Base-by-base conservation (phyloP, 2,888 invertebrate genomes). In the Agrochola macilenta region DNA sequence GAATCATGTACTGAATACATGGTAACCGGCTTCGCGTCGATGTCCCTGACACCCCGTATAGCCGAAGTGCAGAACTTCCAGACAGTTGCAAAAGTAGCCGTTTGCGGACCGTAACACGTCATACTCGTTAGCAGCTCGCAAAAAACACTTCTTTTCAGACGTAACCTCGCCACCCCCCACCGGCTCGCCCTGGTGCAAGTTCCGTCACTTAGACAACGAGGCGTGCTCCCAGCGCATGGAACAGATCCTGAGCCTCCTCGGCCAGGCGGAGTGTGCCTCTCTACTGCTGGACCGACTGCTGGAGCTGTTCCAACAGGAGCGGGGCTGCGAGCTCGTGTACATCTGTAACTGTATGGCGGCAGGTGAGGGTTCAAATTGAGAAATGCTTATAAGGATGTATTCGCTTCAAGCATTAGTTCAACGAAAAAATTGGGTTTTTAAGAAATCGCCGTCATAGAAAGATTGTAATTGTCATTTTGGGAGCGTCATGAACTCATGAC, bases 251-350 rank as follows among this genome's bases (percentile, higher is more conserved):
- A 90, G 89, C 68, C 91, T 97, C 82, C 92, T 98, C 52, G 97
- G 97, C 20, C 92, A 93, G 69, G 95, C 97, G 7, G 97, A 97
- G 69, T 96, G 97, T 72, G 93, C 96, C 0, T 96, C 97, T 84
- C 93, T 98, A 46, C 90, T 98, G 60, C 95, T 97, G 20, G 98
- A 98, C 91, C 95, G 95, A 75, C 95, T 98, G 75, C 91, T 98
- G 43, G 97, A 98, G 65, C 90, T 97, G 74, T 97, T 98, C 86
- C 89, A 93, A 1, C 95, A 96, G 80, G 94, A 97, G 49, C 90
- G 95, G 12, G 95, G 96, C 39, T 93, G 97, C 82, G 98, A 98
- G 93, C 94, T 97, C 7, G 97, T 97, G 11, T 94, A 97, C 74
- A 89, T 98, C 68, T 92, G 98, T 72, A 98, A 98, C 91, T 96